Evolutionary conservation across 2,797 vertebrate genomes (phyloP), one percentile per base, ranked within the genome.

Genomic region (Brachyalestes nurse): DNA sequence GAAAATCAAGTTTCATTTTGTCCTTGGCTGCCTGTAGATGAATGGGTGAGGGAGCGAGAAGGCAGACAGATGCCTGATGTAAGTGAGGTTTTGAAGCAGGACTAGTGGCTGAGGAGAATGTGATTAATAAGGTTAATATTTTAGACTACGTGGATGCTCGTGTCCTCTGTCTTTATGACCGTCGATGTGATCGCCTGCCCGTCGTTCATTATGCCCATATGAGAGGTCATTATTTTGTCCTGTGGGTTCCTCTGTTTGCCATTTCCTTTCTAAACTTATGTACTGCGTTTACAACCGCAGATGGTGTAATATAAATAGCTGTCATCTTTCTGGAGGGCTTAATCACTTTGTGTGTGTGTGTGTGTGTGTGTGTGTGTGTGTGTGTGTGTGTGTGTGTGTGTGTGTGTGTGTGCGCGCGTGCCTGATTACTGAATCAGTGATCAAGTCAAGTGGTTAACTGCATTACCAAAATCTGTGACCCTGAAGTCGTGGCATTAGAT

Each of bases 281-380:
- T 28, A 19, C 25, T 53, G 62, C 74, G 70, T 86, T 87, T 75
- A 78, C 6, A 16, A 74, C 53, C 66, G 67, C 81, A 89, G 88
- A 87, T 88, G 86, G 58, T 34, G 61, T 71, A 60, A 70, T 80
- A 82, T 73, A 83, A 87, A 89, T 88, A 86, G 74, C 70, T 80
- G 84, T 83, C 65, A 42, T 88, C 72, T 75, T 87, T 72, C 61
- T 47, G 38, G 72, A 47, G 40, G 75, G 83, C 72, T 42, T 49
- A 81, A 79, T 75, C n/a, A 65, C 13, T 86, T 75, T 74, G 64
- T 45, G 34, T 66, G 47, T 80, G 72, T 66, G 19, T 71, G 55
- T 21, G 55, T 7, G 55, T 21, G 55, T 58, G 55, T 21, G 55
- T 7, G 55, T 21, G 55, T 58, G 57, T 16, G 60, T 1, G 60